These are phyloP conservation scores for Melanotaenia trifasciata DNA, from an alignment of 2,797 vertebrate genomes.

Conservation along the genomic window DNA sequence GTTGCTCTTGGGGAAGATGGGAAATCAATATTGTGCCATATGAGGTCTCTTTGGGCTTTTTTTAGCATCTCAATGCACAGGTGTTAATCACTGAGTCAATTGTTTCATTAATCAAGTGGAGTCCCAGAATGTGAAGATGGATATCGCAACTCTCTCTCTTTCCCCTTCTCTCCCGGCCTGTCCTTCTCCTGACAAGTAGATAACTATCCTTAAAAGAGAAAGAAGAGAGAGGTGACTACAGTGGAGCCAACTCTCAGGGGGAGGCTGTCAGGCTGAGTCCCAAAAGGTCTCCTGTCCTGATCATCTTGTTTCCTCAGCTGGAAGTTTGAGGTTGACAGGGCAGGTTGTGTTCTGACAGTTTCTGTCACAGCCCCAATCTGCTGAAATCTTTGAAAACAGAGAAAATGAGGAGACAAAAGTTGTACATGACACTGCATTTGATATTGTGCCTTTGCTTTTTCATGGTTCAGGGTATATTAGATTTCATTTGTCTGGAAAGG, in stretches of 20 bases:
- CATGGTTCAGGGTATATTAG: slow-evolving; percentile 19
- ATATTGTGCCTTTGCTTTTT: slow-evolving; percentile 10
- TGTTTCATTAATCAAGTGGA: slow-evolving; percentile 84
- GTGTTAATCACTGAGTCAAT: slow-evolving; percentile 84
- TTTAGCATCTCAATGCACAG: slow-evolving; percentile 72
- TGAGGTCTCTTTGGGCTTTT: slow-evolving; percentile 71
- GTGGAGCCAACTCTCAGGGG: slow-evolving; percentile 64
- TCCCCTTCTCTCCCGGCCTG: slow-evolving; percentile 25
- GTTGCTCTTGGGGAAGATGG: slow-evolving; percentile 41
- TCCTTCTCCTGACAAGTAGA: slow-evolving; percentile 70
- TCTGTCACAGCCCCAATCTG: slow-evolving; percentile 33
- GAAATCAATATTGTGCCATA: slow-evolving; percentile 76
- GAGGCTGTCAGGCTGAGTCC: slow-evolving; percentile 66
- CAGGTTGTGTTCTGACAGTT: slow-evolving; percentile 53
- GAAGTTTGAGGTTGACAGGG: slow-evolving; percentile 40
- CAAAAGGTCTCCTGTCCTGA: slow-evolving; percentile 54
- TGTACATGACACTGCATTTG: slow-evolving; percentile 8
- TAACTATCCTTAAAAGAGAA: slow-evolving; percentile 68
- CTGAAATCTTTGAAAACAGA: slow-evolving; percentile 33
- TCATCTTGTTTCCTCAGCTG: slow-evolving; percentile 51
- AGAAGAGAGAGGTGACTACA: slow-evolving; percentile 75
- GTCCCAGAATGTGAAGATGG: slow-evolving; percentile 70
- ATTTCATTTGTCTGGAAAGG: slow-evolving; percentile 14
- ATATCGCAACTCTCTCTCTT: slow-evolving; percentile 47
- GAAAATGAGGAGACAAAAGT: slow-evolving; percentile 33